Conservation (phyloP, 2,888 invertebrate species). For the Margaritifera margaritifera region DNA sequence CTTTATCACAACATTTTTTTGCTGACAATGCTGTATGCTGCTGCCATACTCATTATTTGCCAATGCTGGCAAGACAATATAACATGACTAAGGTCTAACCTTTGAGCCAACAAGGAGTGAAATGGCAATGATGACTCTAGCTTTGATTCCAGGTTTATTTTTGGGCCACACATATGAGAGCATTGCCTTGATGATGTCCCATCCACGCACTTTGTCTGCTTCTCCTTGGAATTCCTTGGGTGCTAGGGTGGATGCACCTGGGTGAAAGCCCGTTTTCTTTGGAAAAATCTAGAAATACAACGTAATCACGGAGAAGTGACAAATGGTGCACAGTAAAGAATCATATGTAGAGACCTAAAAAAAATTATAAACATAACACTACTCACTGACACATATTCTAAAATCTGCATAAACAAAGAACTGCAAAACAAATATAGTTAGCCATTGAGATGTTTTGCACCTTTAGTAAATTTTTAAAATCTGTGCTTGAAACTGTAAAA, state of each 20-base stretch:
- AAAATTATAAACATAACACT: no score
- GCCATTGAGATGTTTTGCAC: no score
- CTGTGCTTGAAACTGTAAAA: no score
- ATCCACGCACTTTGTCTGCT: slow-evolving; percentile 75
- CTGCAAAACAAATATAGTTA: no score
- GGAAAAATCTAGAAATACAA: slow-evolving; percentile 6
- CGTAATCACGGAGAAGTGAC: neutral
- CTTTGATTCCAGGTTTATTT: slow-evolving; percentile 83
- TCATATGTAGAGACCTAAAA: no score
- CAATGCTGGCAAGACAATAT: neutral
- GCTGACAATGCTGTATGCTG: no score
- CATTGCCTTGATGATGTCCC: slow-evolving; percentile 90
- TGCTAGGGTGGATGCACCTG: slow-evolving; percentile 82
- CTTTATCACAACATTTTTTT: no score
- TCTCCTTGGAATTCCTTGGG: slow-evolving; percentile 57
- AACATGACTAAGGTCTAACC: slow-evolving; percentile 55
- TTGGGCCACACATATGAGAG: slow-evolving; percentile 96
- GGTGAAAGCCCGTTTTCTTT: slow-evolving; percentile 78
- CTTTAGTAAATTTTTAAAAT: no score
- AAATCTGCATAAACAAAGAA: no score
- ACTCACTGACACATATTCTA: no score
- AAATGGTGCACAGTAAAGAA: no score
- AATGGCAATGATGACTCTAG: slow-evolving; percentile 86
- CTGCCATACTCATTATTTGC: neutral
- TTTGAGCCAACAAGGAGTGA: slow-evolving; percentile 74